Conservation (phyloP, 2,113 vertebrate species). For the Pollimyrus isidori region DNA sequence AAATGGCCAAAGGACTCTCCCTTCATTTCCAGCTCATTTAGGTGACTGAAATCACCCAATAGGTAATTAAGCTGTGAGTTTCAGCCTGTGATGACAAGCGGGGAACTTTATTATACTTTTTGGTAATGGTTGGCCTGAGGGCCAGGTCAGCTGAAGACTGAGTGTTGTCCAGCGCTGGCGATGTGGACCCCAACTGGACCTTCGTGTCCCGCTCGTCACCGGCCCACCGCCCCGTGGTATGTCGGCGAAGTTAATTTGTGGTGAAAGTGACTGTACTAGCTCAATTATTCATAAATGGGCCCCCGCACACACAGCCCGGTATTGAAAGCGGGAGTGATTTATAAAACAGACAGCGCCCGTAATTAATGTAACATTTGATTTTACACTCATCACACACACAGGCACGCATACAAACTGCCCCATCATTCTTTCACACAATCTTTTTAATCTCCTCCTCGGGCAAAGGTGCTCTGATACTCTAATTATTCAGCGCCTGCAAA, state of each 20-base stretch:
- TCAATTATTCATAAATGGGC: constrained; percentile 10
- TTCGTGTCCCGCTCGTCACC: neutral
- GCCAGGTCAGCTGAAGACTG: neutral
- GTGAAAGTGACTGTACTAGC: neutral
- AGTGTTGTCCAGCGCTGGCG: neutral
- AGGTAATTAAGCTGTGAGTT: neutral
- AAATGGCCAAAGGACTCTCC: neutral
- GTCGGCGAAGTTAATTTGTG: neutral
- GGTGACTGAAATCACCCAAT: neutral
- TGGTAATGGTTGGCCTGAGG: neutral
- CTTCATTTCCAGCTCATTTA: neutral
- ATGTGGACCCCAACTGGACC: neutral
- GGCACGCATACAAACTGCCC: neutral
- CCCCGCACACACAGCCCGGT: neutral
- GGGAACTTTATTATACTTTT: neutral
- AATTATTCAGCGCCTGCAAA: neutral
- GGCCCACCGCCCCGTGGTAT: neutral
- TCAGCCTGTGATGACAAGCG: neutral
- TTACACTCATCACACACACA: constrained; percentile 9
- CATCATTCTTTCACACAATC: neutral
- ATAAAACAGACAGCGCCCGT: neutral
- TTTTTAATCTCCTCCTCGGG: neutral
- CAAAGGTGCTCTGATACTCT: neutral
- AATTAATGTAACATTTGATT: constrained; percentile 13
- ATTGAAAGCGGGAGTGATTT: neutral